Evolutionary conservation across 2,888 invertebrate species (phyloP).

Genomic region (Thelaira solivaga): DNA sequence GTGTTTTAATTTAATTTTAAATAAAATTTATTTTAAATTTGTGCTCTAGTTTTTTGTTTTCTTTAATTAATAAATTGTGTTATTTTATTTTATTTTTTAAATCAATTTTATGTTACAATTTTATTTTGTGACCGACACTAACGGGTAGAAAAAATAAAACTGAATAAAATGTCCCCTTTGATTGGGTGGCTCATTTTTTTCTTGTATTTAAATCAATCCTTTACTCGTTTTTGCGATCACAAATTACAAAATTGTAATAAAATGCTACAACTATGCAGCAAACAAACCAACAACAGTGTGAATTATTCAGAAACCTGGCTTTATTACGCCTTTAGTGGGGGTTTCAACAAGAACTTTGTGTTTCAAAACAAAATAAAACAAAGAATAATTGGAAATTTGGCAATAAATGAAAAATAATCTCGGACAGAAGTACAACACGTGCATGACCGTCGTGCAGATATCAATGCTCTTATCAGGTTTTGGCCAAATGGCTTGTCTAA

Average conservation of each 20-base stretch:
- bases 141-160: constrained; percentile 76
- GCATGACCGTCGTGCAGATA: no score
- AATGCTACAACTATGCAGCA: constrained; percentile 40
- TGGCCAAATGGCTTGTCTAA: no score
- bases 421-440: no score
- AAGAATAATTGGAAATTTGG: no score
- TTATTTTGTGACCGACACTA: constrained; percentile 78
- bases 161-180: constrained; percentile 32
- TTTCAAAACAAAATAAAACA: no score
- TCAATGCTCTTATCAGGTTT: no score
- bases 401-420: no score
- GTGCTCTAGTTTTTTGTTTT: background rate
- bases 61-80: background rate
- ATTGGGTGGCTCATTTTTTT: constrained; percentile 21
- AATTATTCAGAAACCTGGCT: background rate
- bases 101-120: constrained; percentile 70
- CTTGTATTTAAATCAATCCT: constrained; percentile 53
- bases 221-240: constrained; percentile 78
- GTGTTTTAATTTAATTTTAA: background rate
- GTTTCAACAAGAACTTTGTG: no score
- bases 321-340: no score
- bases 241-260: constrained; percentile 76
- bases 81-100: background rate
- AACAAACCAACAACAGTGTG: background rate
- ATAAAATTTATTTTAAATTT: background rate